phyloP scores from a whole-genome alignment of 1,140 invertebrate species.

The Eriosoma lanigerum region DNA sequence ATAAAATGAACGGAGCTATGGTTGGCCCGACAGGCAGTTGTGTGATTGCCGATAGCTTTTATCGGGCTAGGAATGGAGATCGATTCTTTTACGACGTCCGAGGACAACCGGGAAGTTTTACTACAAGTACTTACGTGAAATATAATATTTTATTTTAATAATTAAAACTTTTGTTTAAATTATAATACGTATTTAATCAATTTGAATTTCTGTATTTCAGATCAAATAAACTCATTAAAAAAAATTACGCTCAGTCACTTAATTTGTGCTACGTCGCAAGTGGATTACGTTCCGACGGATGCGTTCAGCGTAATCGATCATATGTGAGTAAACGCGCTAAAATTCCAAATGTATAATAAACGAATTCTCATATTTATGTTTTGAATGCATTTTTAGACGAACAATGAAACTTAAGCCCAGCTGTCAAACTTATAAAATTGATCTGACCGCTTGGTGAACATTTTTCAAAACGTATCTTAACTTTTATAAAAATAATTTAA shows the following conservation, averaged over 20 bases:
- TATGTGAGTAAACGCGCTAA: not conserved
- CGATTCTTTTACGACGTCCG: slow-evolving; percentile 73
- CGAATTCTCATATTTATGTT: too few relatives aligned
- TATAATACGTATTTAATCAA: not conserved
- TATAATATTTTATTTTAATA: too few relatives aligned
- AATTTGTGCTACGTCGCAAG: slow-evolving; percentile 7
- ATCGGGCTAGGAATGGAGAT: slow-evolving; percentile 72
- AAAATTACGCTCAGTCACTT: slow-evolving; percentile 24
- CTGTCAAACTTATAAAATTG: not conserved
- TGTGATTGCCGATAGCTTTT: slow-evolving; percentile 82
- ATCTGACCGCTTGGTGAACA: not conserved
- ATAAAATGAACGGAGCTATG: slow-evolving; percentile 66
- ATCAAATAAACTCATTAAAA: slow-evolving; percentile 11
- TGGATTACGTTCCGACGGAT: not conserved
- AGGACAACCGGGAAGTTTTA: slow-evolving; percentile 71
- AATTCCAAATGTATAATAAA: too few relatives aligned
- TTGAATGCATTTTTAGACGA: not conserved
- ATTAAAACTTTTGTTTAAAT: not conserved
- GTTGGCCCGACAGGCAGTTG: slow-evolving; percentile 84
- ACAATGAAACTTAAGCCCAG: not conserved
- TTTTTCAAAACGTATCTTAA: too few relatives aligned
- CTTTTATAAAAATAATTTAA: too few relatives aligned
- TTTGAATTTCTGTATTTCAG: not conserved
- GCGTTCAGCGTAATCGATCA: slow-evolving; percentile 5
- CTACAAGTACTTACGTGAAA: too few relatives aligned